These are phyloP conservation scores for Harpagoxenus sublaevis DNA, from an alignment of 2,888 invertebrate species.

Conservation along the genomic window DNA sequence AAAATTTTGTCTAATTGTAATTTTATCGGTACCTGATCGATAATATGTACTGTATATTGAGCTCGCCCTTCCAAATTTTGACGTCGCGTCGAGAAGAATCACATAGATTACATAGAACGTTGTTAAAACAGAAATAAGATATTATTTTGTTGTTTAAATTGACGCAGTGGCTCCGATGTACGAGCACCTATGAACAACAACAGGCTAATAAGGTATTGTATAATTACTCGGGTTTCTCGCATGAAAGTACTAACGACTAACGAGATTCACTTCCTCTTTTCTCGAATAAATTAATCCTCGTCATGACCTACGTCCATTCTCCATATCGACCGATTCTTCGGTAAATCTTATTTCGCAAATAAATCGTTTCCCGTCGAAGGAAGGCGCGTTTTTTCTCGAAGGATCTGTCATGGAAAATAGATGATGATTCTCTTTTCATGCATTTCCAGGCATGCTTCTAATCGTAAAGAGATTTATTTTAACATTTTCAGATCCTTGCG, in stretches of 20 bases:
- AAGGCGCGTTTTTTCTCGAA: not conserved
- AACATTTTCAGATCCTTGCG: not conserved
- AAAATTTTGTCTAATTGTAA: not conserved
- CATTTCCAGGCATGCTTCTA: not conserved
- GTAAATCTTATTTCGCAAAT: not conserved
- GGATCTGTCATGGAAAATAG: not conserved
- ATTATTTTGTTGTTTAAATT: constrained; percentile 76
- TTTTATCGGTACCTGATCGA: not conserved
- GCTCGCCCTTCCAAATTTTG: not conserved
- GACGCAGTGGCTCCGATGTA: constrained; percentile 81
- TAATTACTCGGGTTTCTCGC: constrained; percentile 59
- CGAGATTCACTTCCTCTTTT: not conserved
- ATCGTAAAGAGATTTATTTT: not conserved
- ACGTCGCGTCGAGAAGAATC: not conserved
- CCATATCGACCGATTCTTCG: not conserved
- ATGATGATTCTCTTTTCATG: not conserved
- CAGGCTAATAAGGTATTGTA: constrained; percentile 87
- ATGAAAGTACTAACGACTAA: constrained; percentile 53
- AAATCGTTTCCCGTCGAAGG: not conserved
- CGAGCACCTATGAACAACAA: constrained; percentile 84
- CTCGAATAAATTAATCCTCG: not conserved
- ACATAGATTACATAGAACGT: not conserved
- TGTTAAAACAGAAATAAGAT: constrained; percentile 54
- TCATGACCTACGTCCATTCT: not conserved
- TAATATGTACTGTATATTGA: not conserved